Evolutionary conservation across 2,888 invertebrate genomes (phyloP), one percentile per base, ranked within the genome.

Genomic region (Pimpla rufipes): DNA sequence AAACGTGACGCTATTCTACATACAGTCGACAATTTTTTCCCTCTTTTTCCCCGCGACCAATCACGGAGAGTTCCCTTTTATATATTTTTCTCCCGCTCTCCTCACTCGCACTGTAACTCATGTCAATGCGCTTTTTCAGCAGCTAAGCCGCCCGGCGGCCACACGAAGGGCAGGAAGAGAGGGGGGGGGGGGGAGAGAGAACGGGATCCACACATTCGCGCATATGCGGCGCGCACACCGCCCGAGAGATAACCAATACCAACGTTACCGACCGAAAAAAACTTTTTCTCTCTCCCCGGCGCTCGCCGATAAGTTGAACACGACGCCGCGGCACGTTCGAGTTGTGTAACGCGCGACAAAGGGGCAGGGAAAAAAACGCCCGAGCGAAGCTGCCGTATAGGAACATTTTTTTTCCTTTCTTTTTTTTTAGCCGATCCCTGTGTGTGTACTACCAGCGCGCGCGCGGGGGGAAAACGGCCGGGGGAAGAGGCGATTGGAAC

Each of bases 61-160:
- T 73, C 57, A 73, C 45, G 59, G 59, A 59, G 59, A 59, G 59
- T 45, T 73, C 18, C 23, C 59, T 45, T 35, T 59, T 45, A 45
- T 45, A 45, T 57, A 45, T 59, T 57, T 45, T 57, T 16, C 45
- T 13, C 59, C 59, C 45, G 23, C 47, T 35, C 45, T 13, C 59
- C 13, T 8, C 29, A 7, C 73, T 23, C 73, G 29, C 21, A 1
- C n/a, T 71, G 40, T 37, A 16, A 73, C 45, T 59, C 42, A 23
- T 45, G 59, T 73, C 73, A 59, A 73, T 59, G 45, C 35, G 16
- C 73, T 68, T 68, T 68, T 68, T 47, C 18, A 57, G 16, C 57
- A 18, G 40, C 29, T 6, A 29, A 37, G 7, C 59, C 29, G 5
- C 35, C 35, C 5, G 29, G 29, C 29, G 29, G 29, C 29, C 29